phyloP scores from a whole-genome alignment of 2,113 vertebrate genomes.

The Poecile atricapillus region DNA sequence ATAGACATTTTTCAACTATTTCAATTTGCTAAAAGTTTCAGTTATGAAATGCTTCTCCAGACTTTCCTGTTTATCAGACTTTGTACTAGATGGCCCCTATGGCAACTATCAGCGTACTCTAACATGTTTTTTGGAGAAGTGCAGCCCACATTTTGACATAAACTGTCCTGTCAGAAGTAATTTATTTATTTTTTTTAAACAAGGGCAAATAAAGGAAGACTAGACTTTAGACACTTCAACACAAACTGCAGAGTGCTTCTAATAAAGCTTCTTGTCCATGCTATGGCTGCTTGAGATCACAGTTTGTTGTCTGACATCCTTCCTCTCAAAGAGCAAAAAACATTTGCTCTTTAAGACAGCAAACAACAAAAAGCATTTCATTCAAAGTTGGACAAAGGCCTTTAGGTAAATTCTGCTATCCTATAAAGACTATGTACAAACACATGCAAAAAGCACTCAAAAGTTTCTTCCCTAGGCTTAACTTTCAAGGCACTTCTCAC shows the following conservation, averaged over 20 bases:
- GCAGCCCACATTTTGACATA: background rate
- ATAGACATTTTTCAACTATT: background rate
- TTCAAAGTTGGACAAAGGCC: background rate
- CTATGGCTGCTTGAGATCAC: background rate
- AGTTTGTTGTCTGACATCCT: background rate
- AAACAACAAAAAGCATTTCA: background rate
- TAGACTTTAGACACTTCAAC: background rate
- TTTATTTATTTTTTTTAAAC: background rate
- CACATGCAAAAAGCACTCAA: background rate
- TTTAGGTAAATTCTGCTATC: background rate
- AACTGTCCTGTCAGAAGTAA: background rate
- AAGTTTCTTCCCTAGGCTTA: background rate
- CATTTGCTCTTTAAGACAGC: background rate
- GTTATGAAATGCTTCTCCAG: background rate
- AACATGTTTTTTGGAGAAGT: background rate
- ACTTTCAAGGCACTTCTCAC: background rate
- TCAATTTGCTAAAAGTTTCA: background rate
- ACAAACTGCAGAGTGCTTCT: background rate
- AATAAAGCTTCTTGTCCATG: background rate
- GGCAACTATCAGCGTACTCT: background rate
- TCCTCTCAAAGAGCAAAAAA: background rate
- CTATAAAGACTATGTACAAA: background rate
- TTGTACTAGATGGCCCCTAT: background rate
- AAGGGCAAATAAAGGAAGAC: background rate
- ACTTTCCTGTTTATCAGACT: background rate